Percentiles rank a stretch among this genome's conserved stretches.
Conservation (phyloP, 1,140 invertebrate genomes). For the Zaprionus ornatus region DNA sequence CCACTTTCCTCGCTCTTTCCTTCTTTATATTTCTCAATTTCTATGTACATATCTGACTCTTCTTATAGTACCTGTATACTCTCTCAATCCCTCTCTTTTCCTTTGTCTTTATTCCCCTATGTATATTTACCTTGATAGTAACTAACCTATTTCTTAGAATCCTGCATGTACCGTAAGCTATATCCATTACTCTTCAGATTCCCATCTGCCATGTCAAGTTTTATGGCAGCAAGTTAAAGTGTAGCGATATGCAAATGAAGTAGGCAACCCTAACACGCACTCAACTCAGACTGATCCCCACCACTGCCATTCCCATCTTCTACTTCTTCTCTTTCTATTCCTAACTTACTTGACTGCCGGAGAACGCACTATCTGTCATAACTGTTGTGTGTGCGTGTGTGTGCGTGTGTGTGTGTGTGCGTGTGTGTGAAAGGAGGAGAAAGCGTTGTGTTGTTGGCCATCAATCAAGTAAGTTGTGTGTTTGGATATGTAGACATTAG, state of each 20-base stretch:
- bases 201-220: constrained; percentile 7
- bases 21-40: background rate
- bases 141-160: background rate
- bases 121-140: too few species aligned
- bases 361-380: constrained; percentile 40
- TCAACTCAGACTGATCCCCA: background rate
- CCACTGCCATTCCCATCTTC: constrained; percentile 11
- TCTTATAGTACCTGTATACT: background rate
- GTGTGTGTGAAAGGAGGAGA: background rate
- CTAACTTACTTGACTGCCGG: constrained; percentile 11
- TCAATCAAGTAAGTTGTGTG: constrained; percentile 29
- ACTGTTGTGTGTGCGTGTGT: constrained; percentile 14
- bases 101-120: background rate
- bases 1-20: too few species aligned
- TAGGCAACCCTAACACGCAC: background rate
- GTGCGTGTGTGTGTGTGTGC: background rate
- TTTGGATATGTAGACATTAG: constrained; percentile 20
- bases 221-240: constrained; percentile 27
- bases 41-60: too few species aligned
- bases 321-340: background rate
- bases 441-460: background rate
- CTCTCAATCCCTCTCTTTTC: background rate
- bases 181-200: constrained; percentile 20
- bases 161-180: constrained; percentile 2
- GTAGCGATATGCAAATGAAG: constrained; percentile 26